phyloP scores from a whole-genome alignment of 1,140 invertebrate genomes.

The Cydia amplana region DNA sequence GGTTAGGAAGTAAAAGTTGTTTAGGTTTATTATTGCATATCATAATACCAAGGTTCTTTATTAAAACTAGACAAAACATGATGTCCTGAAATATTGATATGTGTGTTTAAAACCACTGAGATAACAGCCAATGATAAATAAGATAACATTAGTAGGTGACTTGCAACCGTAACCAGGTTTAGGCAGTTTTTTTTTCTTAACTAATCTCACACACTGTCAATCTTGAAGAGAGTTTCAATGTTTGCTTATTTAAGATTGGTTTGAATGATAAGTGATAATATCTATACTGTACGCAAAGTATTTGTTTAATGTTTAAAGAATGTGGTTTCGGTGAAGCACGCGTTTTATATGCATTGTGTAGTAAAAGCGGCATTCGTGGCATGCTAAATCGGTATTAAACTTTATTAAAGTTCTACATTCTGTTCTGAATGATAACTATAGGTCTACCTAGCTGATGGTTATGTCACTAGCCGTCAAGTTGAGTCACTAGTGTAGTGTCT shows the following conservation, averaged over 20 bases:
- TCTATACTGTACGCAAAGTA: background rate
- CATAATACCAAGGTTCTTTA: background rate
- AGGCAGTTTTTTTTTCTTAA: background rate
- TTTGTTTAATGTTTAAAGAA: background rate
- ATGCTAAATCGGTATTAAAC: background rate
- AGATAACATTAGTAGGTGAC: conserved; percentile 14
- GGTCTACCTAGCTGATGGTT: no score
- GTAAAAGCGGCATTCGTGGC: background rate
- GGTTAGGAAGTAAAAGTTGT: conserved; percentile 24
- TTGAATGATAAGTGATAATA: background rate
- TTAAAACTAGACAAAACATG: background rate
- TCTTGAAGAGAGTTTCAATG: background rate
- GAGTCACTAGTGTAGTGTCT: no score
- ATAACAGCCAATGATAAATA: conserved; percentile 10
- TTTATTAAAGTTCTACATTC: no score
- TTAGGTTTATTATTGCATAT: background rate
- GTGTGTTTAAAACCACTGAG: background rate
- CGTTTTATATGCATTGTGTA: background rate
- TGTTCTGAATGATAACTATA: no score
- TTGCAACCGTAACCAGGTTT: background rate
- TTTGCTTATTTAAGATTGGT: background rate
- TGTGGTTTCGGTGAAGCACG: background rate
- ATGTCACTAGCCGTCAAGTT: no score
- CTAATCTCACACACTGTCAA: background rate
- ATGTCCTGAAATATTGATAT: background rate